Evolutionary conservation across 2,113 vertebrate genomes (phyloP), one percentile per base, ranked within the genome.

Genomic region (Hucho hucho): DNA sequence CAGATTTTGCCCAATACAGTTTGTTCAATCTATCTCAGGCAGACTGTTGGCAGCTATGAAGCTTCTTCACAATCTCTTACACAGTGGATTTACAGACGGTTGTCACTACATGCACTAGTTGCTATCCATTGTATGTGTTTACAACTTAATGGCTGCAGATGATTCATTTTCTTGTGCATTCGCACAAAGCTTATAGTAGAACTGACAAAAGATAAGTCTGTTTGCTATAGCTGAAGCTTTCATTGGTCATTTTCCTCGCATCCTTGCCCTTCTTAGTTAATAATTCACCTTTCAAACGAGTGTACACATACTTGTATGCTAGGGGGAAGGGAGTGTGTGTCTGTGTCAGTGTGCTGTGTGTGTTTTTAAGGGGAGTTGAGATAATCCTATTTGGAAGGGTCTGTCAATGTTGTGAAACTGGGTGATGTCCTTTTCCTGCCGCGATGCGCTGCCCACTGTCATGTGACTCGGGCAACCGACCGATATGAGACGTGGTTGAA

Each of bases 211-310:
- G 84, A 87, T 88, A 88, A 83, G 88, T 25, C 0, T 83, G 79
- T 87, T 89, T 86, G 84, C 70, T 58, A 25, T 79, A 29, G 29
- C 49, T 74, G 69, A 28, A 0, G 74, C 71, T 29, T 72, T 83
- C 75, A 87, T 85, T 87, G 86, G 83, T 78, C 49, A 67, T 12
- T 67, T 64, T 79, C 56, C 80, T 75, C 65, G 58, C 63, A 18
- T 53, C 72, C 68, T 70, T 47, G 67, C 83, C 74, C 73, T 0
- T 0, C 32, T 16, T n/a, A 73, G 88, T 93, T 93, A 94, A 93
- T 94, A 18, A 93, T 93, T 93, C 14, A 84, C 87, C 83, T 79
- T 67, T n/a, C 20, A 49, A 64, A 70, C 26, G 68, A 72, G 68
- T 70, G 65, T 49, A 78, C 72, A 14, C 80, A 68, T 74, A 71